Evolutionary conservation across 1,140 invertebrate species (phyloP), one percentile per base, ranked within the genome.

Genomic region (Macrocentrus cingulum): DNA sequence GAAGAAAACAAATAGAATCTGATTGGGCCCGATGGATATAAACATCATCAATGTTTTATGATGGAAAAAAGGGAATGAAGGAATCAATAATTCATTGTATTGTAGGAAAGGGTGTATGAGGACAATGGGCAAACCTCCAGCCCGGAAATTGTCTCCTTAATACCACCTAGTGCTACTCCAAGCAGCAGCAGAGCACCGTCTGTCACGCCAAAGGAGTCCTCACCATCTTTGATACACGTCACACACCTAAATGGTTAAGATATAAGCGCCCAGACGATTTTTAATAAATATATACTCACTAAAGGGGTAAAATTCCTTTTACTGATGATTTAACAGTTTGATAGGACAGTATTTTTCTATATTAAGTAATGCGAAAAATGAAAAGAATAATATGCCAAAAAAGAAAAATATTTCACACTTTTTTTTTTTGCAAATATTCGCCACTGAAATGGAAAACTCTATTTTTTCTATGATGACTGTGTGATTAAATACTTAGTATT

Each of bases 51-150:
- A 22, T 49, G 23, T 15, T 32, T 19, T 7, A 53, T 22, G 23
- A 48, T 13, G 59, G 42, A 53, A 34, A 57, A 29, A 36, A 29
- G 56, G 60, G 49, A 64, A 61, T 57, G 50, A 63, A 58, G 59
- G 59, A 64, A 72, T 70, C 63, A 72, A 72, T 70, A 70, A 70
- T 72, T 72, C 66, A 70, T 68, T 72, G 68, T 70, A 65, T 73
- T 75, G 61, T 72, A 80, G 77, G 77, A 80, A 59, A 72, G 75
- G 70, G 77, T 78, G 37, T 77, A 78, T 62, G 72, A 77, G 65
- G 74, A 76, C 63, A 76, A 79, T 50, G 72, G 74, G 46, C 73
- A 72, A 49, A 67, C 69, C 0, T 71, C 75, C 46, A 77, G 75
- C 61, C 72, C 77, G 15, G 77, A 79, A 65, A 69, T 77, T 19